Percentiles rank a stretch among this genome's conserved stretches.
phyloP scores from a whole-genome alignment of 2,113 vertebrate species.

The Chamaetylas fuelleborni region DNA sequence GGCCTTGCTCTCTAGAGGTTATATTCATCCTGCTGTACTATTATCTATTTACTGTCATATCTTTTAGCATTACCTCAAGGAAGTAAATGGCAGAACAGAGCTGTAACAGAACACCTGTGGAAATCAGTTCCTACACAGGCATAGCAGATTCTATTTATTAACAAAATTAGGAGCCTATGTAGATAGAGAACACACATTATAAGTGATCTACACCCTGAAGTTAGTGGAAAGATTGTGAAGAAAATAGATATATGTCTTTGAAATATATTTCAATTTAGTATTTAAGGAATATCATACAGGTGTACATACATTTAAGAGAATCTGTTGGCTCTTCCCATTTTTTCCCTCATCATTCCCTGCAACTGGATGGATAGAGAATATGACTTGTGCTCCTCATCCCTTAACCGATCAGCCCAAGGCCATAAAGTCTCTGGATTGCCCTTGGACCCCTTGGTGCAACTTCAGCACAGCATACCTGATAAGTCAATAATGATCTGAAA shows the following conservation, averaged over 20 bases:
- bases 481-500: not conserved
- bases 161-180: not conserved
- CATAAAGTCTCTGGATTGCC: not conserved
- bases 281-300: not conserved
- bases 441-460: not conserved
- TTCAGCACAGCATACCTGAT: not conserved
- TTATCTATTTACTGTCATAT: not conserved
- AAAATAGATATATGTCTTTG: not conserved
- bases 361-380: not conserved
- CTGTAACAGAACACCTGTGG: not conserved
- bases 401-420: not conserved
- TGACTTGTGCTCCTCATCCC: not conserved
- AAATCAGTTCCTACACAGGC: not conserved
- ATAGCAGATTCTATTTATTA: not conserved
- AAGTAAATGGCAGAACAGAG: not conserved
- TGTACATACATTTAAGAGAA: not conserved
- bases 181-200: not conserved
- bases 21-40: fast-evolving
- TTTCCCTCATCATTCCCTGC: not conserved
- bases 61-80: not conserved
- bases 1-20: not conserved
- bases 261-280: not conserved
- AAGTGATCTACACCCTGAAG: not conserved
- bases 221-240: not conserved
- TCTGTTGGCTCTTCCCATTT: not conserved